Evolutionary conservation across 2,113 vertebrate species (phyloP).

Genomic region (Oncorhynchus gorbuscha): DNA sequence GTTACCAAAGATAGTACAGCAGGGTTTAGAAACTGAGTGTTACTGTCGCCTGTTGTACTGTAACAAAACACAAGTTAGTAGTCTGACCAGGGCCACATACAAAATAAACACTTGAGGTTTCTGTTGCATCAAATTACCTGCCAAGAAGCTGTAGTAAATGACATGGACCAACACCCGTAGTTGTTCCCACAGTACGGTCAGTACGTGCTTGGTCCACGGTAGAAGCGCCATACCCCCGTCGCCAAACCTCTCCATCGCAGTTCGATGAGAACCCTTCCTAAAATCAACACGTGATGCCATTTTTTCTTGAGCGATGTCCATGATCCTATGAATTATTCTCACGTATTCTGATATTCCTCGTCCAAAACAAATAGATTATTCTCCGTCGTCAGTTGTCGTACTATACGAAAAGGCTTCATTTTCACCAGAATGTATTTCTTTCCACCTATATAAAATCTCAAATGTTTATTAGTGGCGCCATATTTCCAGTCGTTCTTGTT

Average conservation of each 20-base stretch:
- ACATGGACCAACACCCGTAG: constrained; percentile 72
- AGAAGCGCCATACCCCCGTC: constrained; percentile 65
- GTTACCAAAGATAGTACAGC: too few species aligned
- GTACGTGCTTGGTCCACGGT: constrained; percentile 73
- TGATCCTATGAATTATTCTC: constrained; percentile 31
- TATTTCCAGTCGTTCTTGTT: constrained; percentile 26
- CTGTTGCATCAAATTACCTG: constrained; percentile 53
- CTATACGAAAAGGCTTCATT: constrained; percentile 57
- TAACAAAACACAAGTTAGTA: too few species aligned
- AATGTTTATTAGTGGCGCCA: constrained; percentile 41
- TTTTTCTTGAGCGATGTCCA: background rate
- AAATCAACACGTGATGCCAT: constrained; percentile 55
- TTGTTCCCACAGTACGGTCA: constrained; percentile 74
- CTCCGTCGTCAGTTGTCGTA: constrained; percentile 39
- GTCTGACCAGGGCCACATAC: too few species aligned
- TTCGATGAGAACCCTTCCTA: constrained; percentile 27
- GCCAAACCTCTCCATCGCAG: constrained; percentile 67
- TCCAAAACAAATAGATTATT: constrained; percentile 48
- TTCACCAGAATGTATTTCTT: constrained; percentile 39
- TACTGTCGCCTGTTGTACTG: too few species aligned
- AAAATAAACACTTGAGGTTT: too few species aligned
- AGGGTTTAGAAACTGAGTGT: too few species aligned
- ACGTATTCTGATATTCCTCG: constrained; percentile 73
- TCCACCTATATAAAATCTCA: constrained; percentile 39
- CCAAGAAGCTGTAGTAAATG: constrained; percentile 73